These are phyloP conservation scores for Spodoptera frugiperda DNA, from an alignment of 1,140 invertebrate species.

Conservation along the genomic window DNA sequence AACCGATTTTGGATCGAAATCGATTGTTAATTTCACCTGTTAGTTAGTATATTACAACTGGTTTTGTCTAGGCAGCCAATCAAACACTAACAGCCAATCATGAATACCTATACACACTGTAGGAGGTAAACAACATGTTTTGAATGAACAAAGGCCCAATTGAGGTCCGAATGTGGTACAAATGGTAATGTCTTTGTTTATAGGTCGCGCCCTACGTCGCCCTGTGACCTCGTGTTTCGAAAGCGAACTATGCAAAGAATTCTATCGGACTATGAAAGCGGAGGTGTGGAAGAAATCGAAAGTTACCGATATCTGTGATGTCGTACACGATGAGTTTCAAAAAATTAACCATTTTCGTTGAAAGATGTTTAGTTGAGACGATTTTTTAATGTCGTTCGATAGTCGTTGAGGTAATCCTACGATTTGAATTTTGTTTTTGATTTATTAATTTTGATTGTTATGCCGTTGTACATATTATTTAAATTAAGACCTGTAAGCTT, in stretches of 20 bases:
- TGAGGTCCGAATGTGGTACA: too few species aligned
- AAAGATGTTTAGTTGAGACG: slow-evolving; percentile 57
- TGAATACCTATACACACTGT: too few species aligned
- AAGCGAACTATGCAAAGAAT: slow-evolving; percentile 58
- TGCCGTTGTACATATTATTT: too few species aligned
- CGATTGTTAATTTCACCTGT: too few species aligned
- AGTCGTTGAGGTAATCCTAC: neutral
- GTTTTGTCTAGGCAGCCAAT: too few species aligned
- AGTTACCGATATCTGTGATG: slow-evolving; percentile 61
- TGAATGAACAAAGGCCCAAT: too few species aligned
- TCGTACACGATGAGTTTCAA: slow-evolving; percentile 73
- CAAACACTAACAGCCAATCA: too few species aligned
- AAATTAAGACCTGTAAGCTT: too few species aligned
- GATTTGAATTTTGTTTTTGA: neutral
- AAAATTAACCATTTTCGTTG: slow-evolving; percentile 64
- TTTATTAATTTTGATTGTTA: too few species aligned
- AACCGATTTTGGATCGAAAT: too few species aligned
- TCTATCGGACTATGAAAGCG: slow-evolving; percentile 69
- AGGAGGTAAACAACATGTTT: too few species aligned
- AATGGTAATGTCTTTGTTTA: neutral
- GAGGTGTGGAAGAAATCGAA: slow-evolving; percentile 73
- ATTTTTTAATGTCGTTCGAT: slow-evolving; percentile 67
- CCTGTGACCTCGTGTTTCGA: slow-evolving; percentile 37
- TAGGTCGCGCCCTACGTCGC: neutral
- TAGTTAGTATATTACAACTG: too few species aligned